phyloP scores from a whole-genome alignment of 92 coral and sea anemone genomes.

The Zoanthus sansibaricus region DNA sequence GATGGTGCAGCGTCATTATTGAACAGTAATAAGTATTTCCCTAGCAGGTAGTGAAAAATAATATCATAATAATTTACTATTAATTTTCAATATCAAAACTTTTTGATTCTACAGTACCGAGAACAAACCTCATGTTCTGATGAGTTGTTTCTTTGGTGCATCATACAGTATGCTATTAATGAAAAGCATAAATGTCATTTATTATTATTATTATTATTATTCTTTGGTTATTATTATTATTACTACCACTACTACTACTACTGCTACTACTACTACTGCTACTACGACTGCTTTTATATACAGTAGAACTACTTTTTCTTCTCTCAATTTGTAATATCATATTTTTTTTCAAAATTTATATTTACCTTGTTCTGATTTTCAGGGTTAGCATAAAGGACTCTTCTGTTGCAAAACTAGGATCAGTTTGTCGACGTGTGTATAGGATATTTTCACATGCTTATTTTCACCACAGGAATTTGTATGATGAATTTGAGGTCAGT shows the following conservation, averaged over 20 bases:
- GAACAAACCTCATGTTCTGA: too few species aligned
- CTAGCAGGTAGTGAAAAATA: conserved; percentile 75
- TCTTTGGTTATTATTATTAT: too few species aligned
- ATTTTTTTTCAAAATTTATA: not conserved
- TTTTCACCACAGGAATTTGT: conserved; percentile 89
- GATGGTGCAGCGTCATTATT: conserved; percentile 98
- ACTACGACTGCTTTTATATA: too few species aligned
- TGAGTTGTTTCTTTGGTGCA: not conserved
- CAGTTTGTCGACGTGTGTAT: conserved; percentile 97
- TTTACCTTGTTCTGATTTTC: not conserved
- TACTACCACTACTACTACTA: not conserved
- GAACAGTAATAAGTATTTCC: conserved; percentile 98
- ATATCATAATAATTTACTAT: too few species aligned
- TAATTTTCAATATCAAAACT: not conserved
- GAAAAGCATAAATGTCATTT: not conserved
- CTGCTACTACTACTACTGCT: too few species aligned
- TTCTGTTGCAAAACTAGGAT: conserved; percentile 97
- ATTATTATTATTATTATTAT: too few species aligned
- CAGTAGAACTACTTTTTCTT: too few species aligned
- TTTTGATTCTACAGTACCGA: too few species aligned
- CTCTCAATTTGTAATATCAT: not conserved
- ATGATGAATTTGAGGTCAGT: conserved; percentile 95
- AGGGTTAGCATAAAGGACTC: conserved; percentile 98
- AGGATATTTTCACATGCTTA: conserved; percentile 99
- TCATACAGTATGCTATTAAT: not conserved